Percentiles rank a stretch among this genome's conserved stretches.
phyloP scores from a whole-genome alignment of 1,140 invertebrate species.

The Mamestra configurata region DNA sequence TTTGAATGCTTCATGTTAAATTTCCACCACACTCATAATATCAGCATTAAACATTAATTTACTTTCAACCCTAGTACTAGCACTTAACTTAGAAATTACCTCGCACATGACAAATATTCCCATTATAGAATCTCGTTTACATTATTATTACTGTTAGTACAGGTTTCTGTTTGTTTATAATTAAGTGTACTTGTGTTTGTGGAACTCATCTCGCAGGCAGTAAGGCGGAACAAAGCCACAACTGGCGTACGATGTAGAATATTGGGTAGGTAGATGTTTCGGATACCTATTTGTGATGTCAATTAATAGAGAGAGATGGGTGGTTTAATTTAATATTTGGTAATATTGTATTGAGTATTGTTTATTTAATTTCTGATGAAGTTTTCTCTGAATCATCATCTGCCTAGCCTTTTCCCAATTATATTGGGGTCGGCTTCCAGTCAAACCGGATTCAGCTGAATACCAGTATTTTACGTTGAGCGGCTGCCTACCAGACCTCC shows the following conservation, averaged over 20 bases:
- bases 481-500: too few species aligned
- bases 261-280: not conserved
- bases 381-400: too few species aligned
- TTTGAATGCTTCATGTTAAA: too few species aligned
- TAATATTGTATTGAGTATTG: too few species aligned
- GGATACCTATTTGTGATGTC: not conserved
- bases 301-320: not conserved
- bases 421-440: too few species aligned
- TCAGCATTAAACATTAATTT: too few species aligned
- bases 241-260: not conserved
- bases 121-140: not conserved
- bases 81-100: not conserved
- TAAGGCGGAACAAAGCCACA: constrained; percentile 1
- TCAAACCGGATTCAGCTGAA: too few species aligned
- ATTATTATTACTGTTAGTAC: not conserved
- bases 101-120: not conserved
- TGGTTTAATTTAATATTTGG: constrained; percentile 1
- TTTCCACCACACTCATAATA: too few species aligned
- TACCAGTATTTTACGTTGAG: too few species aligned
- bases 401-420: too few species aligned
- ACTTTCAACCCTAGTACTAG: not conserved
- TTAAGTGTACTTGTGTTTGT: constrained; percentile 8
- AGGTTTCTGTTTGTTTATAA: constrained; percentile 24
- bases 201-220: not conserved
- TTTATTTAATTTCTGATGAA: too few species aligned